Percentiles rank a stretch among this genome's conserved stretches.
These are phyloP conservation scores for Rhamphomyia laevipes DNA, from an alignment of 2,888 invertebrate genomes.

Conservation along the genomic window DNA sequence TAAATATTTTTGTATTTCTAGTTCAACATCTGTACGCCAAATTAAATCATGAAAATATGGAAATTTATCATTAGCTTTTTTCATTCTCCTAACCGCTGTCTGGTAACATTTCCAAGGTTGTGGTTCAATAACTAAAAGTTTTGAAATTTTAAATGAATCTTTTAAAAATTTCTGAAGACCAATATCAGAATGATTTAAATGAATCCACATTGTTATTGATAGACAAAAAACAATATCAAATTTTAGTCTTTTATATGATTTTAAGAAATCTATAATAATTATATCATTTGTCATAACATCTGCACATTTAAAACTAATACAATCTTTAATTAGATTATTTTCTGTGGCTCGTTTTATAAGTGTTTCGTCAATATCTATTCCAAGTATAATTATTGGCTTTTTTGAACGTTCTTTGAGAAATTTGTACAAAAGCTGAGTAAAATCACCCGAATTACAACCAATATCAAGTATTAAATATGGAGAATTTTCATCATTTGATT, in stretches of 20 bases:
- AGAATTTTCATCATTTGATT: not conserved
- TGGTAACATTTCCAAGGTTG: conserved; percentile 80
- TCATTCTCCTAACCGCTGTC: conserved; percentile 59
- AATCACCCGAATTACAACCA: conserved; percentile 63
- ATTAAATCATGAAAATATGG: conserved; percentile 46
- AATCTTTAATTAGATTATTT: conserved; percentile 32
- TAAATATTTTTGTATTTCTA: conserved; percentile 47
- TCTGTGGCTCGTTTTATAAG: conserved; percentile 57
- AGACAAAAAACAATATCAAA: conserved; percentile 68
- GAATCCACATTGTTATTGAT: conserved; percentile 86
- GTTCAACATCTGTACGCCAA: conserved; percentile 49
- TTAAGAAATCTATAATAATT: conserved; percentile 40
- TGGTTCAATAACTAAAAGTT: conserved; percentile 61
- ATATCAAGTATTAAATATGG: conserved; percentile 43
- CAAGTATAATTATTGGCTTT: conserved; percentile 38
- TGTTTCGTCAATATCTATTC: conserved; percentile 61
- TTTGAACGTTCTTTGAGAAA: conserved; percentile 33
- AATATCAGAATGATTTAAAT: conserved; percentile 68
- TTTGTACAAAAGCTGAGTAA: conserved; percentile 48
- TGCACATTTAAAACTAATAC: conserved; percentile 45
- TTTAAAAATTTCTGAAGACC: conserved; percentile 53
- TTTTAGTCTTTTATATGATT: conserved; percentile 29
- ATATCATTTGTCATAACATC: conserved; percentile 47
- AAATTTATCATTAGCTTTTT: conserved; percentile 46
- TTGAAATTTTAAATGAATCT: conserved; percentile 41